phyloP scores from a whole-genome alignment of 2,888 invertebrate genomes.

The Brachynemurus nebulosus region DNA sequence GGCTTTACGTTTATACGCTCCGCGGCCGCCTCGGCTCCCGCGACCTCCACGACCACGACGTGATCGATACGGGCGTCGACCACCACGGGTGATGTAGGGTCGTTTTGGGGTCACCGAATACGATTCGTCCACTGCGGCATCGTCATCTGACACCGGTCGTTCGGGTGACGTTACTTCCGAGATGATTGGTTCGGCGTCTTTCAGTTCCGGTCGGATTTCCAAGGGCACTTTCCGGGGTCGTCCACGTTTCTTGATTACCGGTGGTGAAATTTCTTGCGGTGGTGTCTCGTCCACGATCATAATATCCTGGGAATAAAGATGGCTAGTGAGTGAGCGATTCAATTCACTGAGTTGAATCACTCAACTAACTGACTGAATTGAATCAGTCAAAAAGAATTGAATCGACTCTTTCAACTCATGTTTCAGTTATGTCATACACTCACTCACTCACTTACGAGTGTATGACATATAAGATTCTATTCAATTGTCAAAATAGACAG shows the following conservation, averaged over 20 bases:
- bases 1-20: slow-evolving; percentile 11
- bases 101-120: background rate
- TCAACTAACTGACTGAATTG: too few relatives aligned
- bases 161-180: slow-evolving; percentile 4
- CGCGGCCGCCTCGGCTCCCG: slow-evolving; percentile 22
- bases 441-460: too few relatives aligned
- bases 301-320: slow-evolving; percentile 28
- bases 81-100: slow-evolving; percentile 1
- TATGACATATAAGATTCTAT: too few relatives aligned
- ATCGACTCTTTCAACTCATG: too few relatives aligned
- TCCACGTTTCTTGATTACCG: slow-evolving; percentile 33
- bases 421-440: too few relatives aligned
- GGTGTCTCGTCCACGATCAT: slow-evolving; percentile 31
- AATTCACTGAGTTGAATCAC: too few relatives aligned
- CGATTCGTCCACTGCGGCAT: slow-evolving; percentile 7
- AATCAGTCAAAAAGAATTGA: too few relatives aligned
- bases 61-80: slow-evolving; percentile 24
- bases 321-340: too few relatives aligned
- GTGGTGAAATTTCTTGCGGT: slow-evolving; percentile 17
- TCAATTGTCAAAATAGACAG: too few relatives aligned
- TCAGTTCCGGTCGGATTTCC: slow-evolving; percentile 29
- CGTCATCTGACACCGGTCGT: slow-evolving; percentile 13
- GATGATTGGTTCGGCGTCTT: slow-evolving; percentile 14
- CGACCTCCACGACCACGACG: slow-evolving; percentile 25
- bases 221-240: slow-evolving; percentile 35